Evolutionary conservation across 2,797 vertebrate genomes (phyloP), one percentile per base, ranked within the genome.

Genomic region (Mormyrops boulengeri): DNA sequence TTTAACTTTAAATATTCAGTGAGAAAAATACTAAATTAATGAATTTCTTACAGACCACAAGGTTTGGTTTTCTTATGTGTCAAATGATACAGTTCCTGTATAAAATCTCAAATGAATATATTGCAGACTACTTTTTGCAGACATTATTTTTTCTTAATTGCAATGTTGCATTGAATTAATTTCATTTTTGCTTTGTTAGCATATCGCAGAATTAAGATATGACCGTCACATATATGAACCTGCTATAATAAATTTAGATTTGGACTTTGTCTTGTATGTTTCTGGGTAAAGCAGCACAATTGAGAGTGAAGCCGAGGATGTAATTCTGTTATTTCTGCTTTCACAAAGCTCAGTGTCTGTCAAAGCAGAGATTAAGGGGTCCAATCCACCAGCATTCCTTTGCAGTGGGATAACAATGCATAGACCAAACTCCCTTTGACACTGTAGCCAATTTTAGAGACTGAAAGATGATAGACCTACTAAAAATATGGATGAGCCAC

Each of bases 401-500:
- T 47, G 9, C 17, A 69, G 82, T 89, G 57, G 88, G 52, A 91
- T 90, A 90, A 41, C 90, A 88, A 85, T 90, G 22, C 41, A 88
- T 88, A 88, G 34, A 89, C 84, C 88, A 62, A 87, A 90, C 90
- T 49, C 89, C 62, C 84, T 85, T 50, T 90, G 55, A 90, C 88
- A 87, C 89, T 88, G 82, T 90, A 90, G 62, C 88, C 89, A 90
- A 90, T 86, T 55, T 88, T 89, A 88, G 19, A 14, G 91, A 90
- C 86, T 89, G 88, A 92, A 91, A 92, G 90, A 88, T 90, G 49
- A 90, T 84, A 82, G 73, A 53, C 17, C 88, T 86, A 80, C 88
- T 87, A 88, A 86, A 92, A 92, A 91, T 84, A 87, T 91, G 82
- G 88, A 89, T 93, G 90, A 90, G 62, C 89, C 77, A 93, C 26